Percentiles rank a stretch among this genome's conserved stretches.
Conservation (phyloP, 2,888 invertebrate species). For the Podabrus alpinus region DNA sequence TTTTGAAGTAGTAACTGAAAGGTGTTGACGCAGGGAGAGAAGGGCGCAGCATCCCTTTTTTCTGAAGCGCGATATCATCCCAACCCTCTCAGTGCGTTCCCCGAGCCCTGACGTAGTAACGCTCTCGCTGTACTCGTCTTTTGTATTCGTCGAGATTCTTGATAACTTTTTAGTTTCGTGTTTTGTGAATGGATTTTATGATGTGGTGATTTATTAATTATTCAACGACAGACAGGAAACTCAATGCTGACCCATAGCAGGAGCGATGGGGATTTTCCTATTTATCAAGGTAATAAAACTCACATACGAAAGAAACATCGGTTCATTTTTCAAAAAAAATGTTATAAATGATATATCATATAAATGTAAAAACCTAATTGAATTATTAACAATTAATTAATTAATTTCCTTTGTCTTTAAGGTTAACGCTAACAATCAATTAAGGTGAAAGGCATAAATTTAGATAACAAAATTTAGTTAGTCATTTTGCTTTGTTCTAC, state of each 20-base stretch:
- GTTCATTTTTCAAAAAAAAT: neutral
- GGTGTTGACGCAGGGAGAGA: conserved; percentile 29
- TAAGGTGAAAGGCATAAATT: neutral
- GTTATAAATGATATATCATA: neutral
- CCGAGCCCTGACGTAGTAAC: conserved; percentile 36
- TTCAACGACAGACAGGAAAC: conserved; percentile 24
- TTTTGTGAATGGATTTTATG: conserved; percentile 23
- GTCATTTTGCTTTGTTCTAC: conserved; percentile 1
- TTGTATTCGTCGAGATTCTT: conserved; percentile 11
- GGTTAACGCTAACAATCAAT: neutral
- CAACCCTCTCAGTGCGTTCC: conserved; percentile 45
- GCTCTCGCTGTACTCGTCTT: conserved; percentile 31
- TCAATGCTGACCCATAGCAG: conserved; percentile 81
- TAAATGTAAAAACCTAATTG: neutral
- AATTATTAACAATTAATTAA: neutral
- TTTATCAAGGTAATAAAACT: conserved; percentile 70
- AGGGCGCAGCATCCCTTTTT: conserved; percentile 42
- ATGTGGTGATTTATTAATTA: conserved; percentile 18
- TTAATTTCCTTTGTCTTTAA: neutral
- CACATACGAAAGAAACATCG: neutral
- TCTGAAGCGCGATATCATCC: conserved; percentile 27
- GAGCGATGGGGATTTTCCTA: conserved; percentile 84
- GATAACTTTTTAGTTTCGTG: conserved; percentile 12
- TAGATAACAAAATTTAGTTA: conserved; percentile 3
- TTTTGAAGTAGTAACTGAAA: conserved; percentile 10